Evolutionary conservation across 2,888 invertebrate genomes (phyloP).

Genomic region (Nebria salina): DNA sequence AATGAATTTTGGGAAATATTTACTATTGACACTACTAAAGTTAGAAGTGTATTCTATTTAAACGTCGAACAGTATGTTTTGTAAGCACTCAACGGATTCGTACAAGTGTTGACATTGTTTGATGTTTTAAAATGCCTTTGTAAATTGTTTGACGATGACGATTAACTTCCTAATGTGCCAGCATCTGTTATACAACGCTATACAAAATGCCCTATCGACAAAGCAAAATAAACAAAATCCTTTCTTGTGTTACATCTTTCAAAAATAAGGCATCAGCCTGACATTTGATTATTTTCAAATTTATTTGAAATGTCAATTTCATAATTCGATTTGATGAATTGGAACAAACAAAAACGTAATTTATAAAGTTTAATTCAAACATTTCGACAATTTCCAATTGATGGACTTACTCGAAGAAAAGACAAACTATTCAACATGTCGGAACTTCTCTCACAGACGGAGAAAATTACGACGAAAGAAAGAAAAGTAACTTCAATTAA

Average conservation of each 20-base stretch:
- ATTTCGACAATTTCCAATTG: no score
- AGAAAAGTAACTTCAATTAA: constrained; percentile 32
- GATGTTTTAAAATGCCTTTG: constrained; percentile 41
- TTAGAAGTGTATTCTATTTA: constrained; percentile 13
- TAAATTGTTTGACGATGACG: constrained; percentile 42
- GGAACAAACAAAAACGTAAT: no score
- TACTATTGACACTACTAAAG: background rate
- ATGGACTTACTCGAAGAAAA: background rate
- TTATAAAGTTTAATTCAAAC: no score
- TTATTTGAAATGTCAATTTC: no score
- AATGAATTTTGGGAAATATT: background rate
- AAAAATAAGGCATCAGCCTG: no score
- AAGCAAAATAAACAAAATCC: constrained; percentile 7
- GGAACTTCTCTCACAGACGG: constrained; percentile 3
- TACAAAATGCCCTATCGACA: background rate
- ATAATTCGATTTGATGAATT: no score
- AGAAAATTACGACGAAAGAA: background rate
- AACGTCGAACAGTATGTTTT: constrained; percentile 23
- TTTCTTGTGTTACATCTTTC: background rate
- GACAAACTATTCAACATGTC: background rate
- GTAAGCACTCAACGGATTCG: constrained; percentile 30
- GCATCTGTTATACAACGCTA: constrained; percentile 38
- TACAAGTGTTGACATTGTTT: constrained; percentile 31
- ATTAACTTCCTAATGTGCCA: constrained; percentile 44
- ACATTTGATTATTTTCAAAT: no score